Evolutionary conservation across 2,113 vertebrate species (phyloP).

Genomic region (Lophura nycthemera): DNA sequence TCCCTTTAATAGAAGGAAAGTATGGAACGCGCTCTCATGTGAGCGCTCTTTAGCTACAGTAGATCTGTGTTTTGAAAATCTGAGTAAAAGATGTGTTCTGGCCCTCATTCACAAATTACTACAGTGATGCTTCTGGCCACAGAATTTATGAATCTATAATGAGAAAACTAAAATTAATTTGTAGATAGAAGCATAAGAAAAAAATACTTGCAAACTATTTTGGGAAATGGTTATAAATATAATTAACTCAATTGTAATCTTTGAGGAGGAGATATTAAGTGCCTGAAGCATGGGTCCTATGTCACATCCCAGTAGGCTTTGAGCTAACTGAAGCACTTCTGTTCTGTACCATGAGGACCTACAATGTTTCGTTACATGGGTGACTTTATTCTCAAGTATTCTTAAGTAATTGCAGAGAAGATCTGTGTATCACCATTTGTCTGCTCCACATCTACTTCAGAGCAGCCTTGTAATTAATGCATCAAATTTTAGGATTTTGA

Average conservation of each 20-base stretch:
- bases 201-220: background rate
- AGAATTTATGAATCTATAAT: background rate
- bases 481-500: background rate
- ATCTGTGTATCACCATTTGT: background rate
- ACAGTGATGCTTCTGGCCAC: background rate
- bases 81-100: background rate
- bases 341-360: background rate
- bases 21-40: background rate
- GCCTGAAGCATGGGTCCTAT: background rate
- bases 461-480: background rate
- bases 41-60: background rate
- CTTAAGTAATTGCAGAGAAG: background rate
- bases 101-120: background rate
- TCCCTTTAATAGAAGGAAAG: background rate
- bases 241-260: background rate
- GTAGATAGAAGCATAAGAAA: background rate
- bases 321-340: background rate
- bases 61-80: background rate
- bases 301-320: background rate
- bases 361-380: background rate
- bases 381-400: background rate
- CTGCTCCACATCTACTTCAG: background rate
- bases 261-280: background rate
- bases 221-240: background rate
- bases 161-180: background rate